phyloP scores from a whole-genome alignment of 2,113 vertebrate species.

The Saiga tatarica region DNA sequence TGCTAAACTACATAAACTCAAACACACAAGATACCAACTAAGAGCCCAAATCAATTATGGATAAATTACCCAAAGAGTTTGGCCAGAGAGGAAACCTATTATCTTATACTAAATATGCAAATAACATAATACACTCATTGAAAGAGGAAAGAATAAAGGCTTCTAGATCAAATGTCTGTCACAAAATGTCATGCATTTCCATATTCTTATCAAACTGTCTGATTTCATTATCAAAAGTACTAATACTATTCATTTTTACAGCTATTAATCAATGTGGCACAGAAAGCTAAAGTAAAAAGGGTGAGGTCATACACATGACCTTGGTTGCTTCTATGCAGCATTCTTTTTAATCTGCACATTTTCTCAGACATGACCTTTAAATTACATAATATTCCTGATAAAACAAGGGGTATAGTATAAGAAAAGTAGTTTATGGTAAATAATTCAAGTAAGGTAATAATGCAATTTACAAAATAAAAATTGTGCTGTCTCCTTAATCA shows the following conservation, averaged over 20 bases:
- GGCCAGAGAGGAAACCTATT: constrained; percentile 52
- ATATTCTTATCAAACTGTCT: constrained; percentile 50
- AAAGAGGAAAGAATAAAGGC: constrained; percentile 15
- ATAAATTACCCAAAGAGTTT: constrained; percentile 58
- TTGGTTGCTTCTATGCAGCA: background rate
- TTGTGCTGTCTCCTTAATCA: background rate
- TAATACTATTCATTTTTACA: constrained; percentile 52
- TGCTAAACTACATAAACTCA: constrained; percentile 52
- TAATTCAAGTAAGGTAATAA: background rate
- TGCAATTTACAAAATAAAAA: background rate
- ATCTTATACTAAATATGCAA: constrained; percentile 69
- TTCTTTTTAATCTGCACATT: background rate
- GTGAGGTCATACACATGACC: background rate
- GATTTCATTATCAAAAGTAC: constrained; percentile 49
- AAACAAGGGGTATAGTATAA: background rate
- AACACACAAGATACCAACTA: constrained; percentile 53
- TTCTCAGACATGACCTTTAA: background rate
- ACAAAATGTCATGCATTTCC: constrained; percentile 65
- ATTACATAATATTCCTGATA: background rate
- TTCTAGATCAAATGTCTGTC: constrained; percentile 35
- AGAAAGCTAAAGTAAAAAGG: constrained; percentile 11
- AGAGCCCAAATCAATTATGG: constrained; percentile 55
- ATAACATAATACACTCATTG: constrained; percentile 10
- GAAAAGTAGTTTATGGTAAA: background rate
- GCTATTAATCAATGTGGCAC: constrained; percentile 29